These are phyloP conservation scores for Eretmochelys imbricata DNA, from an alignment of 2,113 vertebrate genomes.

Conservation along the genomic window DNA sequence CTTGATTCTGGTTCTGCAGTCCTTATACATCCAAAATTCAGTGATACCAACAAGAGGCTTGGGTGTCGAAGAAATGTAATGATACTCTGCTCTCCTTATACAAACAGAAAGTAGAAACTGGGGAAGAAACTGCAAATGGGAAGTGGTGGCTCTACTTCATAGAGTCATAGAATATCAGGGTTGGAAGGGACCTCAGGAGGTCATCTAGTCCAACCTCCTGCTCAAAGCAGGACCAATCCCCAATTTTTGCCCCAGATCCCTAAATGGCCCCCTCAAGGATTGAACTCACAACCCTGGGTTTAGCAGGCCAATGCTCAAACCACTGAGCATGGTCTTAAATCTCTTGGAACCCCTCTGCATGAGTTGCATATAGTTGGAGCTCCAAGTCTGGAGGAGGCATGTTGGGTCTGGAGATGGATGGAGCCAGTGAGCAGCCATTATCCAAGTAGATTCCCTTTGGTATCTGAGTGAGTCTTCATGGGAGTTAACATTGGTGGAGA, in stretches of 20 bases:
- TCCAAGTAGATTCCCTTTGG: not conserved
- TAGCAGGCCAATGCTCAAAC: no score
- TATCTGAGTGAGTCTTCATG: not conserved
- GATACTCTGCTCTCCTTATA: not conserved
- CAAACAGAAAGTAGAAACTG: not conserved
- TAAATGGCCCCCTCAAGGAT: no score
- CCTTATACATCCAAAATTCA: not conserved
- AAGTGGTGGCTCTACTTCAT: not conserved
- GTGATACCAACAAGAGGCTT: not conserved
- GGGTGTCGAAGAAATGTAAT: not conserved
- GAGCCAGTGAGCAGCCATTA: not conserved
- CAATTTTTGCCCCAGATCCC: no score
- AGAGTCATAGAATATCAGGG: no score
- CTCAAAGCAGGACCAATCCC: no score
- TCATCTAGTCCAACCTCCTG: no score
- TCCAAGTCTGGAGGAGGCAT: not conserved
- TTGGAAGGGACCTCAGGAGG: no score
- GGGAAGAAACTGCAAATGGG: not conserved
- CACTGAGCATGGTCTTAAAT: not conserved
- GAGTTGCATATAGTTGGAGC: not conserved
- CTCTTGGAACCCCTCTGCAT: not conserved
- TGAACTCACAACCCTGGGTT: no score
- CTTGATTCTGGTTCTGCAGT: rapidly evolving
- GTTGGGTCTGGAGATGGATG: not conserved
- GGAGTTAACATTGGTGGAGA: constrained; percentile 34